Percentiles rank a stretch among this genome's conserved stretches.
These are phyloP conservation scores for Cyrtonyx montezumae DNA, from an alignment of 2,113 vertebrate genomes.

Conservation along the genomic window DNA sequence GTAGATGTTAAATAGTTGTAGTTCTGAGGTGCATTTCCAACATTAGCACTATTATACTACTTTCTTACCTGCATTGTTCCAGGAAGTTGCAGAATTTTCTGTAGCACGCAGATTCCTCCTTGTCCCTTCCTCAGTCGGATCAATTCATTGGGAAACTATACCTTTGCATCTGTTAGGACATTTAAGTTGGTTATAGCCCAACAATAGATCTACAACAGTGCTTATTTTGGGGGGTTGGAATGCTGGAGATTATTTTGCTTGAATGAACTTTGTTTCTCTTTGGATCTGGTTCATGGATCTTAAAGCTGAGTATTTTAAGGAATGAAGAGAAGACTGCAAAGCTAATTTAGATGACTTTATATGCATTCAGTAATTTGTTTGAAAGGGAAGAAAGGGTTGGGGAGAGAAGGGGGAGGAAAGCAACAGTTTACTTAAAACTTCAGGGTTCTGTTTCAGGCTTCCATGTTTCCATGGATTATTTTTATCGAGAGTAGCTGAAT, in stretches of 20 bases:
- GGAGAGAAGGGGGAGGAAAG: not conserved
- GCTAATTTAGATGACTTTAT: not conserved
- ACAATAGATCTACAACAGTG: not conserved
- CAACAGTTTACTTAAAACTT: not conserved
- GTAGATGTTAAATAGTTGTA: not conserved
- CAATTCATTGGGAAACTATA: not conserved
- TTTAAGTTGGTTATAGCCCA: not conserved
- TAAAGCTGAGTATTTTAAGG: not conserved
- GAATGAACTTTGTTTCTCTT: not conserved
- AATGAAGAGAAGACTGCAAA: not conserved
- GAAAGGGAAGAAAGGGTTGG: not conserved
- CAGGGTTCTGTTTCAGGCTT: not conserved
- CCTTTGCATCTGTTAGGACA: not conserved
- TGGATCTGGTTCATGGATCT: accelerated
- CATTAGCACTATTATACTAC: not conserved
- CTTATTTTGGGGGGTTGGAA: not conserved
- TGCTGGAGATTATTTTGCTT: not conserved
- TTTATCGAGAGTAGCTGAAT: not conserved
- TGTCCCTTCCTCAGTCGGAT: not conserved
- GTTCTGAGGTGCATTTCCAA: not conserved
- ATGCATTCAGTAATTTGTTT: not conserved
- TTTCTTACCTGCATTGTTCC: not conserved
- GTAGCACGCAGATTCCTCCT: not conserved
- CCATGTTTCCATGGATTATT: not conserved
- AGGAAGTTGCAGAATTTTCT: not conserved